Evolutionary conservation across 2,888 invertebrate genomes (phyloP), one percentile per base, ranked within the genome.

Genomic region (Drosophila eohydei): DNA sequence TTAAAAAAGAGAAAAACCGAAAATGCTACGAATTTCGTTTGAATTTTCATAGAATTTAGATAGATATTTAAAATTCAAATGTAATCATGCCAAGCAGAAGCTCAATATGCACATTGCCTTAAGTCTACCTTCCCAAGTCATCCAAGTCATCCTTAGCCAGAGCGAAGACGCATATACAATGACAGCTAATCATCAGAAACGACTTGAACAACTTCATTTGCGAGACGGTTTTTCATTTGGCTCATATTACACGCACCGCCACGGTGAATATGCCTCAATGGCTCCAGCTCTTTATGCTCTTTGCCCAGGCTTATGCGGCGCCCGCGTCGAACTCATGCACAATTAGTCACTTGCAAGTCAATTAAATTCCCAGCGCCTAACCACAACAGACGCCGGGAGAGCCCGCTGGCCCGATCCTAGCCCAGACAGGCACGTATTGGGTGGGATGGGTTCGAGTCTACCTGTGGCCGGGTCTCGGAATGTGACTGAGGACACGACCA

Each of bases 291-390:
- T 1, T 32, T 14, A 9, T 32, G n/a, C 32, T 12, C 51, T 36
- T 6, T 7, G 21, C 21, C 36, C 34, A 34, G 32, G 26, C 26
- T n/a, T 5, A 14, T 14, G 52, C 38, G 52, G 46, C 46, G 65
- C 36, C 78, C 87, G 71, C 78, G 87, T 86, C 87, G 89, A 88
- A 83, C 85, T 88, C 88, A 88, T 88, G 90, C 90, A 79, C 90
- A 86, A 86, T 86, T 86, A 88, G 90, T 89, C 90, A 89, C 86
- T 88, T 87, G 86, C 86, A 89, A 89, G 90, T 88, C 88, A 87
- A 87, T 87, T 89, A 89, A 83, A 83, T 83, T 85, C 54, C 79
- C 81, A 82, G 75, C 75, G 70, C 74, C 74, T 63, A 68, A 89
- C 85, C 88, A 71, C 88, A 89, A 88, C 81, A 85, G 66, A 85